A percentile compares a stretch with the other conserved stretches of the same genome.
Evolutionary conservation across 1,140 invertebrate genomes (phyloP).

Genomic region (Leptinotarsa texana): DNA sequence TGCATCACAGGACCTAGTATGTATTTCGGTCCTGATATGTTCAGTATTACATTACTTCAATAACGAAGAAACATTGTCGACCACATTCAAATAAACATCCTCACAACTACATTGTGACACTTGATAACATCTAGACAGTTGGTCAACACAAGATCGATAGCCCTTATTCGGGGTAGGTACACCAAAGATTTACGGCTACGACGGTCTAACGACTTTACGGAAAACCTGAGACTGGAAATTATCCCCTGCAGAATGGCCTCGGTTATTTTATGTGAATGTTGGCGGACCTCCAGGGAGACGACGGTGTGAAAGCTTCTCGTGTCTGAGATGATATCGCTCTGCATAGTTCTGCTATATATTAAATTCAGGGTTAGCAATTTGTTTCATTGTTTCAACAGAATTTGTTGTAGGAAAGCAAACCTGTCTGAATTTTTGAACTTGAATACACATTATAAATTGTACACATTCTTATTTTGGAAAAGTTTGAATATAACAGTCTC

Average conservation of each 20-base stretch:
- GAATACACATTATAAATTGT: too few relatives aligned
- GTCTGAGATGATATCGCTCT: conserved; percentile 6
- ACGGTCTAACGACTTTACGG: conserved; percentile 21
- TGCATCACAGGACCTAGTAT: too few relatives aligned
- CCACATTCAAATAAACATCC: too few relatives aligned
- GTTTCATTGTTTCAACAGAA: too few relatives aligned
- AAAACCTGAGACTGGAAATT: conserved; percentile 27
- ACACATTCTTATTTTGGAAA: too few relatives aligned
- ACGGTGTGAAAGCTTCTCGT: conserved; percentile 12
- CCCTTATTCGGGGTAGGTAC: conserved; percentile 15
- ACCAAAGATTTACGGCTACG: conserved; percentile 15
- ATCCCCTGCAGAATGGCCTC: conserved; percentile 15
- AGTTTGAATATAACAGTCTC: too few relatives aligned
- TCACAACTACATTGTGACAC: too few relatives aligned
- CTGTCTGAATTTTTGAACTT: too few relatives aligned
- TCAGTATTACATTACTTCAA: too few relatives aligned
- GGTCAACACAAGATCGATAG: conserved; percentile 18
- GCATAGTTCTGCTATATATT: conserved; percentile 1
- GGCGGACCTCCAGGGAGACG: conserved; percentile 7
- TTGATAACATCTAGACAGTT: background rate
- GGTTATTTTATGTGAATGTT: conserved; percentile 10
- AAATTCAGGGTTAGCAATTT: background rate
- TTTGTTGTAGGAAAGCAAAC: too few relatives aligned
- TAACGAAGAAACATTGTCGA: too few relatives aligned
- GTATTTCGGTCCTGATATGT: too few relatives aligned